These are phyloP conservation scores for Phenganax subtilis DNA, from an alignment of 92 coral and sea anemone species.

Conservation along the genomic window DNA sequence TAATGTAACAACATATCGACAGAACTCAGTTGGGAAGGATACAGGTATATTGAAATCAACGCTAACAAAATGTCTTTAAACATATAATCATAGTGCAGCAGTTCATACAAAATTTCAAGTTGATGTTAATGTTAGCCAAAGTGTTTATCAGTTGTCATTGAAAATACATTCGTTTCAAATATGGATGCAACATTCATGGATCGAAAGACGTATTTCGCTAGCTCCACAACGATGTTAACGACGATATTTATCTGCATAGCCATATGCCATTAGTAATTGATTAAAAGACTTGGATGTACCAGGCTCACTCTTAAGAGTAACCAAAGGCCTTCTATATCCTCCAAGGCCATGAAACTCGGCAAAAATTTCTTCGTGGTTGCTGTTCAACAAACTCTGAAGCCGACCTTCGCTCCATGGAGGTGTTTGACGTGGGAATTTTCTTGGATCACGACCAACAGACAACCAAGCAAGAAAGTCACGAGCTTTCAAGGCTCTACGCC, in stretches of 20 bases:
- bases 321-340: conserved; percentile 1
- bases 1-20: too few species aligned
- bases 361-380: not conserved
- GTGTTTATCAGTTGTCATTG: too few species aligned
- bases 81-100: too few species aligned
- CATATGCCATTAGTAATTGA: not conserved
- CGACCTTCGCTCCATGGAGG: not conserved
- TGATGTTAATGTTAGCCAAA: too few species aligned
- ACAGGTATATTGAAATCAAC: too few species aligned
- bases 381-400: not conserved
- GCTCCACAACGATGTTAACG: not conserved
- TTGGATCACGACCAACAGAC: not conserved
- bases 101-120: too few species aligned
- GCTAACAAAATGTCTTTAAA: too few species aligned
- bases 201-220: not conserved
- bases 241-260: not conserved
- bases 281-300: not conserved
- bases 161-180: too few species aligned
- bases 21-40: too few species aligned
- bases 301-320: not conserved
- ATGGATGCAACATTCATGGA: too few species aligned
- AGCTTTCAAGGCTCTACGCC: not conserved
- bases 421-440: not conserved
- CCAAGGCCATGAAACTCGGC: not conserved
- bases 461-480: conserved; percentile 1